These are phyloP conservation scores for Chaenodraco wilsoni DNA, from an alignment of 2,797 vertebrate genomes.

Conservation along the genomic window DNA sequence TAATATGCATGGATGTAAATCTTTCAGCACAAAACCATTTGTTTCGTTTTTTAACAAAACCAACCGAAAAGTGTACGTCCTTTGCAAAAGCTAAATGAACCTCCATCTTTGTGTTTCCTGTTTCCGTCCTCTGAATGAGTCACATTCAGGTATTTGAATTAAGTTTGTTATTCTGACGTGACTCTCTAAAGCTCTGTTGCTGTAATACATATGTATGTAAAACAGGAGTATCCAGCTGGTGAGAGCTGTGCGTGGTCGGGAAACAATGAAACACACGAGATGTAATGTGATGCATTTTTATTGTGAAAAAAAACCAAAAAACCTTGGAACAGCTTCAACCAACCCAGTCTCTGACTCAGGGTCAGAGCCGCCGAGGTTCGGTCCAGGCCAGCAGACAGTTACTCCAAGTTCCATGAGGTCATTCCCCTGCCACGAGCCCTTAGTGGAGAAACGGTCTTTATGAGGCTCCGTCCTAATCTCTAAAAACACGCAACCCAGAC, in stretches of 20 bases:
- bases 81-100: not conserved
- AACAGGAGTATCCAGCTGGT: not conserved
- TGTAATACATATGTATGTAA: conserved; percentile 1
- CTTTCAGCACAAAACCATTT: not conserved
- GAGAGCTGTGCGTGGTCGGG: not conserved
- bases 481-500: conserved; percentile 57
- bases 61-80: not conserved
- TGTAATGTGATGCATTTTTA: conserved; percentile 23
- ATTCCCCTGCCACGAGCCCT: conserved; percentile 47
- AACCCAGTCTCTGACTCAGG: conserved; percentile 26
- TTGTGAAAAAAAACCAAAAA: conserved; percentile 1
- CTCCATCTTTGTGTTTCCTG: not conserved
- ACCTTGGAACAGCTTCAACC: conserved; percentile 5
- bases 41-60: not conserved
- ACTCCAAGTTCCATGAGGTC: conserved; percentile 63
- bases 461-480: conserved; percentile 56
- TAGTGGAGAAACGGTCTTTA: conserved; percentile 57
- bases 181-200: conserved; percentile 6
- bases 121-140: conserved; percentile 1
- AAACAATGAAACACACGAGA: not conserved
- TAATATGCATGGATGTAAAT: not conserved
- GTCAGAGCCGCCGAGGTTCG: conserved; percentile 36
- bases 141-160: conserved; percentile 3
- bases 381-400: conserved; percentile 53
- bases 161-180: not conserved